These are phyloP conservation scores for Diachrysia chrysitis DNA, from an alignment of 2,888 invertebrate species.

Conservation along the genomic window DNA sequence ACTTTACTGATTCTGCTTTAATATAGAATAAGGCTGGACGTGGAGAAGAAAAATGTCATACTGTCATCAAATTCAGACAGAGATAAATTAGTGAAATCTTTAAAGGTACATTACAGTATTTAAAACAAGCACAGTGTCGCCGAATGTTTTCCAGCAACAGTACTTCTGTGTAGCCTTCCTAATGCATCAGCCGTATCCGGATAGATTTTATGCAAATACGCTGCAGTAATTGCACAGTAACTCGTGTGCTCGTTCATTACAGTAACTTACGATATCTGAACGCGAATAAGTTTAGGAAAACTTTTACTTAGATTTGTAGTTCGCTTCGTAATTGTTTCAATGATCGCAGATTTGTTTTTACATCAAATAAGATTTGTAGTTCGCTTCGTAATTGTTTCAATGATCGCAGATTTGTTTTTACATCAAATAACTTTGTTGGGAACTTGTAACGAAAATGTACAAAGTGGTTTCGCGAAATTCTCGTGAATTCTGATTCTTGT, in stretches of 20 bases:
- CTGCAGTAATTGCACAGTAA: slow-evolving; percentile 73
- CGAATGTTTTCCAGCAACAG: slow-evolving; percentile 45
- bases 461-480: not conserved
- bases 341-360: no score
- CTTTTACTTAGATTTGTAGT: slow-evolving; percentile 39
- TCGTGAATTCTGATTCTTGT: not conserved
- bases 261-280: slow-evolving; percentile 59
- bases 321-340: not conserved
- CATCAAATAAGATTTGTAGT: no score
- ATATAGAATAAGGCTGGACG: no score
- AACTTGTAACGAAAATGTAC: not conserved
- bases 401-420: slow-evolving; percentile 33
- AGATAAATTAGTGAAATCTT: no score
- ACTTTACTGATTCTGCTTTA: no score
- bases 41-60: no score
- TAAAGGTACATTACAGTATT: not conserved
- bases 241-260: slow-evolving; percentile 76
- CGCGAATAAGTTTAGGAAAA: slow-evolving; percentile 60
- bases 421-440: slow-evolving; percentile 25
- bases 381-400: slow-evolving; percentile 47
- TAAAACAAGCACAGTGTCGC: slow-evolving; percentile 10
- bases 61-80: no score
- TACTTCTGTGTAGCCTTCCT: slow-evolving; percentile 53
- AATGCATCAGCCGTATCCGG: slow-evolving; percentile 62
- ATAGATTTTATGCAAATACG: slow-evolving; percentile 75